These are phyloP conservation scores for Enteromius trimaculatus DNA, from an alignment of 2,797 vertebrate species.

Conservation along the genomic window DNA sequence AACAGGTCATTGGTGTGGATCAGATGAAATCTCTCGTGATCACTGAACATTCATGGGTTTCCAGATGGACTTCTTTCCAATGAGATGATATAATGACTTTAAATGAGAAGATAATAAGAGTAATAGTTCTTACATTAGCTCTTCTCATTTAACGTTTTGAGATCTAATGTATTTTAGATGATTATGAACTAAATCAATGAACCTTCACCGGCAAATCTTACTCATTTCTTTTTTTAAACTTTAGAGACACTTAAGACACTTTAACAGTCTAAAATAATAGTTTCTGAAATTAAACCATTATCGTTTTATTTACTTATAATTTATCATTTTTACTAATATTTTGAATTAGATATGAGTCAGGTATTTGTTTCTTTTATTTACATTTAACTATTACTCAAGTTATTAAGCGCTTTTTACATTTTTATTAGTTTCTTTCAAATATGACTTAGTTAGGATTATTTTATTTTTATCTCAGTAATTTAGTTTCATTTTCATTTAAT, in stretches of 20 bases:
- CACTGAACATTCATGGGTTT: neutral
- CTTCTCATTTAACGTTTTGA: neutral
- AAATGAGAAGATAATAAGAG: neutral
- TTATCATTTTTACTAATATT: neutral
- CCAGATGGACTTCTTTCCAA: neutral
- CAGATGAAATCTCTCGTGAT: neutral
- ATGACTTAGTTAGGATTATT: neutral
- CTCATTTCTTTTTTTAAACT: neutral
- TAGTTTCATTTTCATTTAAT: neutral
- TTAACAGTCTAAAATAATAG: neutral
- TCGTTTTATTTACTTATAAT: neutral
- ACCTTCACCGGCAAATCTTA: neutral
- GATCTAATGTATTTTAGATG: neutral
- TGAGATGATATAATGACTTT: neutral
- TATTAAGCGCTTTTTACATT: neutral
- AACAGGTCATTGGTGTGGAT: neutral
- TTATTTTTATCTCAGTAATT: neutral
- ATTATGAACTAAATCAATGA: constrained; percentile 10
- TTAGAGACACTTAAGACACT: neutral
- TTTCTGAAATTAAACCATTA: neutral
- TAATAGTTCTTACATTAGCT: neutral
- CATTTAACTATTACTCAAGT: neutral
- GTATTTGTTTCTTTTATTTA: neutral
- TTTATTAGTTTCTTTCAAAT: neutral
- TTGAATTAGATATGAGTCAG: neutral